Conservation (phyloP, 2,888 invertebrate species). For the Pterobdella sp. region DNA sequence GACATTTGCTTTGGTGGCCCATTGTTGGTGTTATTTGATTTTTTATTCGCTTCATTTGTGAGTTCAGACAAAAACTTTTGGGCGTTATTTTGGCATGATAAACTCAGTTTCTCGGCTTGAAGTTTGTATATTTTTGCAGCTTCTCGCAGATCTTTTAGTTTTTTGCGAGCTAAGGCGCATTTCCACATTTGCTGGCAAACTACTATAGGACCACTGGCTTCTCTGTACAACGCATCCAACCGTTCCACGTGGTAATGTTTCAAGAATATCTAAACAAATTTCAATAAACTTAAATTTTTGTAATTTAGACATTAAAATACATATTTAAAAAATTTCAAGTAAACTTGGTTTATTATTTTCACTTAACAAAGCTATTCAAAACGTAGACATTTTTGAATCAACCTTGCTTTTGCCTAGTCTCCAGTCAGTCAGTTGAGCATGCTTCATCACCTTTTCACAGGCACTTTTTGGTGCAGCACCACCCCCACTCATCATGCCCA, state of each 20-base stretch:
- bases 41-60: too few species aligned
- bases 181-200: constrained; percentile 36
- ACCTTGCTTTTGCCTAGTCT: constrained; percentile 38
- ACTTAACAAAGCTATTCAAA: neutral
- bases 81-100: neutral
- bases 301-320: neutral
- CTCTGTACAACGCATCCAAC: constrained; percentile 40
- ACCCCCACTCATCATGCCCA: constrained; percentile 5
- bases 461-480: neutral
- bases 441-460: constrained; percentile 33
- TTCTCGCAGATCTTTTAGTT: constrained; percentile 9
- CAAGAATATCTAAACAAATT: constrained; percentile 42
- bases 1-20: neutral
- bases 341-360: neutral
- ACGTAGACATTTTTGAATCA: neutral
- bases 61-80: neutral
- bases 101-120: neutral
- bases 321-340: neutral
- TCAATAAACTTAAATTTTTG: neutral
- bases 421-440: constrained; percentile 32
- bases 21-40: too few species aligned
- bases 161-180: constrained; percentile 38
- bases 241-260: constrained; percentile 45
- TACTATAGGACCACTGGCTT: constrained; percentile 36
- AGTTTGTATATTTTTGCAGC: neutral